phyloP scores from a whole-genome alignment of 2,888 invertebrate genomes.

The Tenthredo mesomela region DNA sequence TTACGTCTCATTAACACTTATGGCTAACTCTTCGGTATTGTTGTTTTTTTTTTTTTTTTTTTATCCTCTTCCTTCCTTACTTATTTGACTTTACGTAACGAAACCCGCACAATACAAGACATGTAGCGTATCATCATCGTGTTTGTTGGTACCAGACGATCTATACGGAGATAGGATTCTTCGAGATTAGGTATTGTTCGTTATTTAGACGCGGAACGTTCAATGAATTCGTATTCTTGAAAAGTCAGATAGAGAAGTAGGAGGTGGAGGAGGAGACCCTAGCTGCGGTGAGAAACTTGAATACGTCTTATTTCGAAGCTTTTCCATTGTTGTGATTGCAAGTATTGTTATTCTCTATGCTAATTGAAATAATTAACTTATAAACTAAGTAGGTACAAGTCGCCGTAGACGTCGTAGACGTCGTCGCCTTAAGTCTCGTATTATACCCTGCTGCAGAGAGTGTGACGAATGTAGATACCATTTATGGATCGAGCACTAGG shows the following conservation, averaged over 20 bases:
- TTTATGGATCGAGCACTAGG: conserved; percentile 22
- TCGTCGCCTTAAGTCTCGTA: background rate
- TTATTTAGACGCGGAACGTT: background rate
- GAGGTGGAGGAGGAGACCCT: background rate
- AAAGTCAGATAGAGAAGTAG: background rate
- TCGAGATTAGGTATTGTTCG: background rate
- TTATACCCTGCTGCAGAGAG: conserved; percentile 1
- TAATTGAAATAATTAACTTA: conserved; percentile 42
- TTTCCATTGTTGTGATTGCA: conserved; percentile 1
- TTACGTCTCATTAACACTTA: background rate
- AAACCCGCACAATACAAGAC: background rate
- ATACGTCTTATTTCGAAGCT: background rate
- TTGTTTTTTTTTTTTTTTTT: too few relatives aligned
- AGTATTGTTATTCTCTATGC: background rate
- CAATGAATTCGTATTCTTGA: background rate
- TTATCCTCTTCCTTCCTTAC: background rate
- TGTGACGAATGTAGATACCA: conserved; percentile 35
- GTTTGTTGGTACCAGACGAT: background rate
- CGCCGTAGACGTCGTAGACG: background rate
- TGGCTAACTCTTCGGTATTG: background rate
- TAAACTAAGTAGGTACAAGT: background rate
- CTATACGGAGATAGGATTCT: background rate
- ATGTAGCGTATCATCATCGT: background rate
- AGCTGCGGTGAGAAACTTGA: background rate
- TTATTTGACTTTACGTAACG: too few relatives aligned